Base-by-base conservation (phyloP, 2,888 invertebrate genomes). In the Stenichneumon culpator region DNA sequence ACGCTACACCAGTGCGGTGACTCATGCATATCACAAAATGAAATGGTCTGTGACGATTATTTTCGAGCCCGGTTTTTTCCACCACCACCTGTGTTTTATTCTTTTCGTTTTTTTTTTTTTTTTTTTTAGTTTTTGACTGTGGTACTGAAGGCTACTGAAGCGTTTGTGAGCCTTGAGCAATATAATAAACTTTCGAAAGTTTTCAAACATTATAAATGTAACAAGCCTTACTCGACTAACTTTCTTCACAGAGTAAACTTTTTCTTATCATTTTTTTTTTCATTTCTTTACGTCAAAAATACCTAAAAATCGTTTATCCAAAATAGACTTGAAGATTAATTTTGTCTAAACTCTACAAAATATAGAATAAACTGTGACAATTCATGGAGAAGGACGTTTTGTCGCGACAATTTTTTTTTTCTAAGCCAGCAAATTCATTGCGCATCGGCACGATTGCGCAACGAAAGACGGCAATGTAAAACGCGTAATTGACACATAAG, bases 251-350 rank as follows among this genome's bases (percentile, higher is more conserved):
- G 50, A 75, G 25, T 57, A 25, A 14, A 47, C 25, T 50, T 54
- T 47, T 28, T 50, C 36, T 50, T 54, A 50, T 19, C n/a, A 16
- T 70, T 9, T 57, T 14, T 69, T 72, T 57, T 69, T 63, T 82
- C 80, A 63, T 68, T 60, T 73, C 57, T 68, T 67, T 16, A 47
- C 47, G 68, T 79, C 70, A 63, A 72, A 73, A 80, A 80, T 73
- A 75, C 44, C 75, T 74, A 78, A 84, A 81, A 82, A 54, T 82
- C n/a, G 47, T 68, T 63, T 82, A 82, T 82, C 70, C 70, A 85
- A 85, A 85, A 85, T 85, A 85, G 74, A 54, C 16, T 65, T 63
- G 54, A 50, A 75, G 70, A 77, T 85, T 28, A 63, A 72, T 77
- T 82, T 82, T 57, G 50, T 72, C 14, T 74, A 77, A 52, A 70